These are phyloP conservation scores for Rhabdophis nuchalis DNA, from an alignment of 2,797 vertebrate species.

Conservation along the genomic window DNA sequence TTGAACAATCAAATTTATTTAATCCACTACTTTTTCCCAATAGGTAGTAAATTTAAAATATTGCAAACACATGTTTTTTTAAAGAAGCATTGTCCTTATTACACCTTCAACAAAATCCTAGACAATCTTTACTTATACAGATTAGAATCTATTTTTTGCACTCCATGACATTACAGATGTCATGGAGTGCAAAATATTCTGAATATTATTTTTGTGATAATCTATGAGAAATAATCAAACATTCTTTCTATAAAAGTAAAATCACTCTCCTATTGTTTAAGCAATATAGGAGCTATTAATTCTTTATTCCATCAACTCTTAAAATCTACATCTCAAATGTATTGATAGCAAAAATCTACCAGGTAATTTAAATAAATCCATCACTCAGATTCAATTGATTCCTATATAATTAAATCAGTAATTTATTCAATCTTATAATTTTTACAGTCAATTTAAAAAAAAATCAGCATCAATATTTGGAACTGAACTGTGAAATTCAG, in stretches of 20 bases:
- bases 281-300: not conserved
- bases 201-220: not conserved
- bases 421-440: not conserved
- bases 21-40: not conserved
- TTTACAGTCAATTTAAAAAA: not conserved
- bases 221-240: too few relatives aligned
- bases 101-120: not conserved
- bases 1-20: not conserved
- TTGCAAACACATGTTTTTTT: not conserved
- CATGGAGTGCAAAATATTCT: not conserved
- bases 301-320: not conserved
- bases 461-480: not conserved
- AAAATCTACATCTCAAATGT: not conserved
- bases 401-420: not conserved
- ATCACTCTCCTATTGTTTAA: not conserved
- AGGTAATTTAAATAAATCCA: not conserved
- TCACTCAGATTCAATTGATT: not conserved
- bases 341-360: not conserved
- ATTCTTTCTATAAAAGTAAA: not conserved
- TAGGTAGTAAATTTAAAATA: not conserved
- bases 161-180: not conserved
- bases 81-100: not conserved
- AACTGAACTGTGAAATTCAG: not conserved
- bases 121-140: not conserved
- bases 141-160: not conserved